Conservation (phyloP, 2,797 vertebrate genomes). For the Cyclopterus lumpus region DNA sequence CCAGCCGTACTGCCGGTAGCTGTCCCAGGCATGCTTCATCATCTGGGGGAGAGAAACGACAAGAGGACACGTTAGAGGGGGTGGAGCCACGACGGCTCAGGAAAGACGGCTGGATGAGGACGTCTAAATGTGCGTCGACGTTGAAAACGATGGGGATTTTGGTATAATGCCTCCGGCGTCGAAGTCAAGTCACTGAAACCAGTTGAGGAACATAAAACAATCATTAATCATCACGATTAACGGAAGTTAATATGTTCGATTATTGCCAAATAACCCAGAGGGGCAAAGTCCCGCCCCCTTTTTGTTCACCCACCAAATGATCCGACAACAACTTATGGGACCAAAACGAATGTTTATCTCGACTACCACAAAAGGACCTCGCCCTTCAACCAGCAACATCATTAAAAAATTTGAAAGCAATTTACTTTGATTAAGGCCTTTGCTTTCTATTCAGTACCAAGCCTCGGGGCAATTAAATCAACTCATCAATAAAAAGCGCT, state of each 20-base stretch:
- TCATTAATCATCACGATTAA: neutral
- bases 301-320: too few relatives aligned
- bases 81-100: too few relatives aligned
- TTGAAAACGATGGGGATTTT: neutral
- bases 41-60: constrained; percentile 82
- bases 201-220: neutral
- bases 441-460: neutral
- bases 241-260: neutral
- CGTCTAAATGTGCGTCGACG: neutral
- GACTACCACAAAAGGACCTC: too few relatives aligned
- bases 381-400: too few relatives aligned
- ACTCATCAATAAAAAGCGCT: neutral
- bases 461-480: neutral
- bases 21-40: constrained; percentile 99
- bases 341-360: too few relatives aligned
- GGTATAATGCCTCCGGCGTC: neutral
- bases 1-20: constrained; percentile 98
- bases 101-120: neutral
- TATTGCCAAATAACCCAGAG: neutral
- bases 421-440: neutral
- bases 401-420: too few relatives aligned
- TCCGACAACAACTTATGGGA: too few relatives aligned
- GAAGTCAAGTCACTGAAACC: constrained; percentile 1
- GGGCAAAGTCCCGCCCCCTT: neutral
- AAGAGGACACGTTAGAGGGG: constrained; percentile 9